phyloP scores from a whole-genome alignment of 1,140 invertebrate species.

The Drosophila suzukii region DNA sequence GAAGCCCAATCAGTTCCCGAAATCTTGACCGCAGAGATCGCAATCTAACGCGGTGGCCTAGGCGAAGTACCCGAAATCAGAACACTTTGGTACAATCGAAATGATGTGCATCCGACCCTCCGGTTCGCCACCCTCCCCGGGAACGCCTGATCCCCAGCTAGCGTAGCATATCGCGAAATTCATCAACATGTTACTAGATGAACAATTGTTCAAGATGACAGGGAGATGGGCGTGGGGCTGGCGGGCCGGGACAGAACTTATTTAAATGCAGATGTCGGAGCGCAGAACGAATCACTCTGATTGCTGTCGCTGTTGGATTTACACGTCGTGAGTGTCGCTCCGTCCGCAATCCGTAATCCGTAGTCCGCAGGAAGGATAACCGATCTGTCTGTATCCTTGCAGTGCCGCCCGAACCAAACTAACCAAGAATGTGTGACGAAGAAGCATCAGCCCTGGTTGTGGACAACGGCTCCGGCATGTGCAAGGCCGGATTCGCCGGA shows the following conservation, averaged over 20 bases:
- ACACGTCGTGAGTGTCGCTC: conserved; percentile 72
- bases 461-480: conserved; percentile 96
- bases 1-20: background rate
- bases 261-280: conserved; percentile 63
- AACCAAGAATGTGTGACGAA: conserved; percentile 87
- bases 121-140: conserved; percentile 13
- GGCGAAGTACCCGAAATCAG: conserved; percentile 23
- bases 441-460: conserved; percentile 94
- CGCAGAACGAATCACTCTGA: conserved; percentile 76
- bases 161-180: conserved; percentile 58
- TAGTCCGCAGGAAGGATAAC: conserved; percentile 21
- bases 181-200: conserved; percentile 79
- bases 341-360: conserved; percentile 10
- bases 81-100: conserved; percentile 44
- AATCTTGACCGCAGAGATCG: background rate
- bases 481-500: conserved; percentile 92
- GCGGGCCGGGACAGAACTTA: conserved; percentile 63
- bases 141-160: conserved; percentile 27
- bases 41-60: conserved; percentile 7
- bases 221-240: conserved; percentile 11
- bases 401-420: conserved; percentile 54
- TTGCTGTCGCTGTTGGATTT: conserved; percentile 79
- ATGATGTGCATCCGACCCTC: conserved; percentile 56
- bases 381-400: conserved; percentile 21
- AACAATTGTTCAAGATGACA: conserved; percentile 68